Conservation (phyloP, 2,113 vertebrate species). For the Pomatostomus ruficeps region DNA sequence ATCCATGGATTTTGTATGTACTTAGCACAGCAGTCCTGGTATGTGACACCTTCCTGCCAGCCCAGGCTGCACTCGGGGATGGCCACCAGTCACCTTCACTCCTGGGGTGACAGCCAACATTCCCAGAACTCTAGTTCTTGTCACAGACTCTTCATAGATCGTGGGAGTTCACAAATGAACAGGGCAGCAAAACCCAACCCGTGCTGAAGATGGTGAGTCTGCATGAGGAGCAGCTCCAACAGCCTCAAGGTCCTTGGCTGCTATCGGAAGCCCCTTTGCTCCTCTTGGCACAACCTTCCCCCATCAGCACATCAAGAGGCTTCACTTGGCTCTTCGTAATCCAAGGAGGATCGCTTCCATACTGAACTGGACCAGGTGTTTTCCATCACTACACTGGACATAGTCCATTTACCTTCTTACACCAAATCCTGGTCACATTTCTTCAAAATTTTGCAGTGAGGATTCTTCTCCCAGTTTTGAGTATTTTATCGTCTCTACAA, state of each 20-base stretch:
- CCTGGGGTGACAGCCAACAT: not conserved
- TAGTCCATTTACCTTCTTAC: not conserved
- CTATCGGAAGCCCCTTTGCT: not conserved
- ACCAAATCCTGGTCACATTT: not conserved
- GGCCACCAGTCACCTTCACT: not conserved
- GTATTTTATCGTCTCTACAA: accelerated
- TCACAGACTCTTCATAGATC: not conserved
- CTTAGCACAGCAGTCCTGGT: not conserved
- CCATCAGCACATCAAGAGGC: not conserved
- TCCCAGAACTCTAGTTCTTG: not conserved
- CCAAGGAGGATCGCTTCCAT: not conserved
- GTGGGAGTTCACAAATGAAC: not conserved
- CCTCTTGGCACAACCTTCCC: not conserved
- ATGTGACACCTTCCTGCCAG: not conserved
- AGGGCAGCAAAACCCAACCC: not conserved
- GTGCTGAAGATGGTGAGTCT: not conserved
- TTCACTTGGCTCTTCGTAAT: not conserved
- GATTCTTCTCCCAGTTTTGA: not conserved
- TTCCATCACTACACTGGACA: not conserved
- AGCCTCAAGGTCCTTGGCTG: not conserved
- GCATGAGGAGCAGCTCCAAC: not conserved
- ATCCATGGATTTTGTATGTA: accelerated
- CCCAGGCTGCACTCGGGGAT: accelerated
- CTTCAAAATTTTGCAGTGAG: not conserved
- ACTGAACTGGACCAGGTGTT: not conserved